Base-by-base conservation (phyloP, 2,888 invertebrate species). In the Tenthredo amoena region DNA sequence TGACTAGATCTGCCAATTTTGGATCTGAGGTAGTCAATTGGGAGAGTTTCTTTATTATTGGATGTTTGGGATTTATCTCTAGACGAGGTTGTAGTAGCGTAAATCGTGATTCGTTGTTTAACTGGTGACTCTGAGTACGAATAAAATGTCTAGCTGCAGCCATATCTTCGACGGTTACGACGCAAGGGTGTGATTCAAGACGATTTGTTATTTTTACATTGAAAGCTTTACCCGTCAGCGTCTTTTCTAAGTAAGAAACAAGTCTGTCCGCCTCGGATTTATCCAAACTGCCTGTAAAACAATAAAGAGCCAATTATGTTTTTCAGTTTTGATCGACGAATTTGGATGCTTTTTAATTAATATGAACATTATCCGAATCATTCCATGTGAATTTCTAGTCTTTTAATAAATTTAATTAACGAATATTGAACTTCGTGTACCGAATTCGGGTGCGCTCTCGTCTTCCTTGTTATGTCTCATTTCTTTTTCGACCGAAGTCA, bases 161-260 rank as follows among this genome's bases (percentile, higher is more conserved):
- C 98, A 99, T 99, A 94, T 99, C 99, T 88, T 97, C 98, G 0
- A 99, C 98, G 0, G 98, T 98, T 2, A 99, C 96, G 0, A 99
- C 97, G 92, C 99, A 99, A 0, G 99, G 99, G 94, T 99, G 98
- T 0, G 96, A 95, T 89, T 98, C 98, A 68, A 99, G 94, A 85
- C 97, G 96, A 55, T 96, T 96, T 0, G 99, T 99, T 1, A 97
- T 96, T 92, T 97, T 97, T 0, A 99, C 97, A 86, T 96, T 96
- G 71, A 96, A 95, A 2, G 98, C 98, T 94, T 97, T 98, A 2
- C 97, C 97, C 1, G 96, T 94, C 37, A 99, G 94, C 87, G 96
- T 95, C 0, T 95, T 95, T 92, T 97, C 97, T 86, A 99, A 94
- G 96, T 97, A 99, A 12, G 95, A 95, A 26, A 97, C 95, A 7